Percentiles rank a stretch among this genome's conserved stretches.
Evolutionary conservation across 1,140 invertebrate genomes (phyloP).

Genomic region (Phymorhynchus buccinoides): DNA sequence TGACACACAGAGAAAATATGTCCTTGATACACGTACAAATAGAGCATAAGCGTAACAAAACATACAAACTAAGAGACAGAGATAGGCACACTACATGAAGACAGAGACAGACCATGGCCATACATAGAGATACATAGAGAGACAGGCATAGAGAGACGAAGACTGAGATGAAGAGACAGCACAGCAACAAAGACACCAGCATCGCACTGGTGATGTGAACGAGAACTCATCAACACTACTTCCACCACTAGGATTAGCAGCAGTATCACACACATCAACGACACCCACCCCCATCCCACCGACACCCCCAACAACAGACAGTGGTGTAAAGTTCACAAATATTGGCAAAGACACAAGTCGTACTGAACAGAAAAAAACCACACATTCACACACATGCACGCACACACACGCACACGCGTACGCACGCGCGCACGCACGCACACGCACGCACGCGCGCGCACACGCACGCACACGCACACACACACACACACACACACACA

Average conservation of each 20-base stretch:
- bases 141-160: constrained; percentile 26
- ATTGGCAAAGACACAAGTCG: background rate
- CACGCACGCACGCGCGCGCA: background rate
- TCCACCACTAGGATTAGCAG: no score
- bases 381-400: constrained; percentile 16
- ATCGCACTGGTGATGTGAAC: background rate
- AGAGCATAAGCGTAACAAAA: background rate
- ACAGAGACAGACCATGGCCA: background rate
- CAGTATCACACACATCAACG: no score
- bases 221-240: no score
- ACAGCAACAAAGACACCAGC: background rate
- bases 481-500: constrained; percentile 13
- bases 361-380: no score
- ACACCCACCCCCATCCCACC: background rate
- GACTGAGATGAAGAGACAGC: background rate
- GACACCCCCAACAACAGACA: background rate
- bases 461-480: constrained; percentile 15
- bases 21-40: background rate
- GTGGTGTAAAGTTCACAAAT: no score
- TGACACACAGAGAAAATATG: background rate
- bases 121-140: constrained; percentile 36
- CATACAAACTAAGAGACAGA: no score
- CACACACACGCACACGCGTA: constrained; percentile 10
- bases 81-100: background rate
- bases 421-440: background rate